Percentiles rank a stretch among this genome's conserved stretches.
Evolutionary conservation across 2,113 vertebrate species (phyloP).

Genomic region (Stictonetta naevosa): DNA sequence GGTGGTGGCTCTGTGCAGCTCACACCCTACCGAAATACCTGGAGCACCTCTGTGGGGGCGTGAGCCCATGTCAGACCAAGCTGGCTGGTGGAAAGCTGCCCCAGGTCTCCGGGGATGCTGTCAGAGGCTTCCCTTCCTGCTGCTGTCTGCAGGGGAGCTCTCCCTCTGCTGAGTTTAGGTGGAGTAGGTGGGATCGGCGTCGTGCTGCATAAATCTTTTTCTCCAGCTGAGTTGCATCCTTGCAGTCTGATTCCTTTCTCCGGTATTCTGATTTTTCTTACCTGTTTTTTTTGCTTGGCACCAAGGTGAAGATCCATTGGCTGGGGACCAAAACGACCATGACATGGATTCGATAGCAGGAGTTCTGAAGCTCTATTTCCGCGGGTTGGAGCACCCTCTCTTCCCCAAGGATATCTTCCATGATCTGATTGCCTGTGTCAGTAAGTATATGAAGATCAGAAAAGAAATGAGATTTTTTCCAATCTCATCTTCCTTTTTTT

Average conservation of each 20-base stretch:
- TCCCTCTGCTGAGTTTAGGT: neutral
- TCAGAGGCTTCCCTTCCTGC: neutral
- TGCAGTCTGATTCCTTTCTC: neutral
- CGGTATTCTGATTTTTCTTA: neutral
- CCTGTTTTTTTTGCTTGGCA: slow-evolving; percentile 13
- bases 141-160: neutral
- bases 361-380: slow-evolving; percentile 96
- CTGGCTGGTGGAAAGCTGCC: neutral
- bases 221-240: neutral
- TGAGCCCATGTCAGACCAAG: rapidly evolving
- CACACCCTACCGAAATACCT: neutral
- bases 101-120: neutral
- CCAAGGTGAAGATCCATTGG: slow-evolving; percentile 93
- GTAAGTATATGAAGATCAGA: slow-evolving; percentile 80
- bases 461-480: neutral
- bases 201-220: neutral
- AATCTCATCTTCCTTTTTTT: neutral
- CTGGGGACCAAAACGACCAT: slow-evolving; percentile 97
- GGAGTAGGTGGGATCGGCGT: neutral
- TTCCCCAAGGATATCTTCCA: slow-evolving; percentile 99
- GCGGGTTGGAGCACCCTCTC: slow-evolving; percentile 92
- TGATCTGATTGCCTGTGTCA: slow-evolving; percentile 95
- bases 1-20: neutral
- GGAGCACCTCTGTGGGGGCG: rapidly evolving
- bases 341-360: slow-evolving; percentile 99